A percentile compares a stretch with the other conserved stretches of the same genome.
These are phyloP conservation scores for Pygoscelis antarcticus DNA, from an alignment of 2,113 vertebrate species.

Conservation along the genomic window DNA sequence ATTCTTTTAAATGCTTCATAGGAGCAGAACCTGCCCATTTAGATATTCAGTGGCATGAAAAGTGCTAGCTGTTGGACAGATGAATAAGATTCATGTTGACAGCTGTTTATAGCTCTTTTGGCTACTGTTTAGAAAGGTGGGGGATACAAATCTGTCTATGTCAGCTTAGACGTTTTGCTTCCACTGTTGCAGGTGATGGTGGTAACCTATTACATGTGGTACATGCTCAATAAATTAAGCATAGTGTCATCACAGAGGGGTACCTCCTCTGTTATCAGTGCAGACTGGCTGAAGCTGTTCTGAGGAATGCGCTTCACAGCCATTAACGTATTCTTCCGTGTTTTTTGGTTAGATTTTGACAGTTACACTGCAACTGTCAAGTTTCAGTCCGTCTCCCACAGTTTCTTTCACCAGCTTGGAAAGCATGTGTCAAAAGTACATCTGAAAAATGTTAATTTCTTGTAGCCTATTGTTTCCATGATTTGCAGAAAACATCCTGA, in stretches of 20 bases:
- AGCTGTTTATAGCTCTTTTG: conserved; percentile 50
- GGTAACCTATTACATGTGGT: not conserved
- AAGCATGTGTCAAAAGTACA: not conserved
- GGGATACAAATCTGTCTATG: not conserved
- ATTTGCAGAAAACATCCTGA: not conserved
- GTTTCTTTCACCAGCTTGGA: not conserved
- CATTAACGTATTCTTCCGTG: not conserved
- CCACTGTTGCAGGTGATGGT: not conserved
- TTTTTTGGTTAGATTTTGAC: not conserved
- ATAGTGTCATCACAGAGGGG: not conserved
- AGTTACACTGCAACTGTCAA: conserved; percentile 2
- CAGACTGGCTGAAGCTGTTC: not conserved
- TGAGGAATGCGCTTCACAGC: not conserved
- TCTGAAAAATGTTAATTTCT: conserved; percentile 17
- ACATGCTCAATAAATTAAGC: conserved; percentile 20
- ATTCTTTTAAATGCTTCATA: conserved; percentile 25
- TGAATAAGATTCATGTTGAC: conserved; percentile 46
- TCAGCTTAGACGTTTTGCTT: conserved; percentile 22
- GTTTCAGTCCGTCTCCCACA: conserved; percentile 10
- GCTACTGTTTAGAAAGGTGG: conserved; percentile 12
- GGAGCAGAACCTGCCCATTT: conserved; percentile 31
- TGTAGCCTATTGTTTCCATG: not conserved
- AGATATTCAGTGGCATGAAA: conserved; percentile 52
- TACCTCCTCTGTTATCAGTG: not conserved
- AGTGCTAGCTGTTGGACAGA: conserved; percentile 33